Percentiles rank a stretch among this genome's conserved stretches.
These are phyloP conservation scores for Cebus imitator DNA, from an alignment of 2,113 vertebrate species.

Conservation along the genomic window DNA sequence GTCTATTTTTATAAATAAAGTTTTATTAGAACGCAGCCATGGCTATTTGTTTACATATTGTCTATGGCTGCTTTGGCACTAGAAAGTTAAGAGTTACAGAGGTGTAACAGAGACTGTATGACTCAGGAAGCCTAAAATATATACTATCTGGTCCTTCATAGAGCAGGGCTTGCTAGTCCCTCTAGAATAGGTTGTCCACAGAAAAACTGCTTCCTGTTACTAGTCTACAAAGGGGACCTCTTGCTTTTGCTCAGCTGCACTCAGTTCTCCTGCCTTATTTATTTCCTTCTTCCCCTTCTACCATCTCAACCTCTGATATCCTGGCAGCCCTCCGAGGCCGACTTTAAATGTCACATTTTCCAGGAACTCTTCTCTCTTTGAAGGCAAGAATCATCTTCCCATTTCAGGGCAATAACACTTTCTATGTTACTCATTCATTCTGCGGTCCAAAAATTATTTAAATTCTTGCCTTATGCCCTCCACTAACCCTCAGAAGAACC, in stretches of 20 bases:
- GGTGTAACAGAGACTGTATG: not conserved
- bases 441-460: not conserved
- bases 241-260: not conserved
- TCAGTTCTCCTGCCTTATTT: not conserved
- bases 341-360: not conserved
- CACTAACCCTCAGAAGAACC: not conserved
- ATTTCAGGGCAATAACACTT: not conserved
- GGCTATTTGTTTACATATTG: not conserved
- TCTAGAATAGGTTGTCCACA: rapidly evolving
- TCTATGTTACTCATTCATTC: not conserved
- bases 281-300: not conserved
- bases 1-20: not conserved
- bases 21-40: not conserved
- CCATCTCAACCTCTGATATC: not conserved
- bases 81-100: not conserved
- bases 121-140: not conserved
- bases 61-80: not conserved
- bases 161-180: not conserved
- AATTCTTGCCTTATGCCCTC: not conserved
- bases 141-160: not conserved
- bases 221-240: rapidly evolving
- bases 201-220: not conserved
- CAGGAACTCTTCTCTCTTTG: constrained; percentile 5
- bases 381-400: not conserved
- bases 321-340: not conserved